A percentile compares a stretch with the other conserved stretches of the same genome.
Conservation (phyloP, 2,113 vertebrate genomes). For the Lipotes vexillifer region DNA sequence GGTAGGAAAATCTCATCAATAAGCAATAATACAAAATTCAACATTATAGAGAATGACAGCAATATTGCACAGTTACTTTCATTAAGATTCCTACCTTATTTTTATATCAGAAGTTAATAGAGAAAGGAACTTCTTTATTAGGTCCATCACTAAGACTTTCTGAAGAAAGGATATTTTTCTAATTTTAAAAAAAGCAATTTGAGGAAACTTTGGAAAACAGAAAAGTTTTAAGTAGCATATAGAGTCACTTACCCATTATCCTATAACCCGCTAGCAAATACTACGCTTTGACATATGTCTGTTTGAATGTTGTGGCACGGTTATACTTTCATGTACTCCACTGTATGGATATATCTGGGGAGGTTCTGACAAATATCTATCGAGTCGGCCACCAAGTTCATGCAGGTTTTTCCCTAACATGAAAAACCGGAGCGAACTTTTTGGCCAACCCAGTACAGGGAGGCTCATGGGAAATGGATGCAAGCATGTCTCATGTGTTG, state of each 20-base stretch:
- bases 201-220: neutral
- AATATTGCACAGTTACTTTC: neutral
- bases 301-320: neutral
- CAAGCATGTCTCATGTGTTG: neutral
- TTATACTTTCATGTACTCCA: neutral
- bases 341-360: neutral
- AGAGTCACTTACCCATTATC: neutral
- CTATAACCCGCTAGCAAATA: neutral
- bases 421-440: no score
- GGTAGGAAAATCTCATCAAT: neutral
- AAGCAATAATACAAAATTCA: neutral
- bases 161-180: conserved; percentile 26
- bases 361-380: neutral
- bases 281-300: neutral
- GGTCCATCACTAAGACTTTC: neutral
- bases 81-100: neutral
- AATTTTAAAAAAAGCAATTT: neutral
- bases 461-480: neutral
- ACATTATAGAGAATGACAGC: neutral
- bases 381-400: no score
- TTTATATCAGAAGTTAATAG: neutral
- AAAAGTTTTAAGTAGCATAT: neutral
- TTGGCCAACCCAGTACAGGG: no score
- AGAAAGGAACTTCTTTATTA: neutral
- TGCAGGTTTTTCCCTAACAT: no score